Evolutionary conservation across 2,113 vertebrate species (phyloP).

Genomic region (Prunella fulvescens): DNA sequence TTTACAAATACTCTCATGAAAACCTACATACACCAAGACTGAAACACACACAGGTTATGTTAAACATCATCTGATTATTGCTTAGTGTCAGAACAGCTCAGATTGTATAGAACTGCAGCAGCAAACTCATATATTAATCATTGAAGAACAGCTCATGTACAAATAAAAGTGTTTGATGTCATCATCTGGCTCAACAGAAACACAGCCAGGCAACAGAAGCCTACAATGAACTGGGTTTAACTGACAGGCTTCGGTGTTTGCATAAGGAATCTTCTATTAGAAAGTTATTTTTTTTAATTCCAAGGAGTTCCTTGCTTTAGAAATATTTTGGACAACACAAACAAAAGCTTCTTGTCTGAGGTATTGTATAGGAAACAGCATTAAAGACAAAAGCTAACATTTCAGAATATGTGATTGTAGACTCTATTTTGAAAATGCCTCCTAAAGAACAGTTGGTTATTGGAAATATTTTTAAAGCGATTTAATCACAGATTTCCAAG

Average conservation of each 20-base stretch:
- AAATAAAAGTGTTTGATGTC: constrained; percentile 18
- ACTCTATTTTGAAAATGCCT: background rate
- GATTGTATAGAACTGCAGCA: background rate
- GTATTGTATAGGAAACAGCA: background rate
- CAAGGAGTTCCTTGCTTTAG: background rate
- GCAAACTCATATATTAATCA: constrained; percentile 8
- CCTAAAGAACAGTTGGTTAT: background rate
- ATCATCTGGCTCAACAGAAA: background rate
- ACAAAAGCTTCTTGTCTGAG: background rate
- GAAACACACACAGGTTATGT: background rate
- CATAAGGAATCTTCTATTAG: background rate
- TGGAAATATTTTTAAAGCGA: background rate
- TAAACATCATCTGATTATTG: background rate
- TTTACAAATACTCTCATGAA: background rate
- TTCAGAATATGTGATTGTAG: background rate
- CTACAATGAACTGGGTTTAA: background rate
- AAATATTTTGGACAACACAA: background rate
- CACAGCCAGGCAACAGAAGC: constrained; percentile 14
- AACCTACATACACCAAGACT: background rate
- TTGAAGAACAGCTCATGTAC: background rate
- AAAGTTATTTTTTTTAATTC: background rate
- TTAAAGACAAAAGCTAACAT: background rate
- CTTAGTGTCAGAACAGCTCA: background rate
- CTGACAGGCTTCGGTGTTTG: background rate
- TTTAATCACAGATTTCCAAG: background rate